Evolutionary conservation across 2,888 invertebrate genomes (phyloP).

Genomic region (Callimorpha dominula): DNA sequence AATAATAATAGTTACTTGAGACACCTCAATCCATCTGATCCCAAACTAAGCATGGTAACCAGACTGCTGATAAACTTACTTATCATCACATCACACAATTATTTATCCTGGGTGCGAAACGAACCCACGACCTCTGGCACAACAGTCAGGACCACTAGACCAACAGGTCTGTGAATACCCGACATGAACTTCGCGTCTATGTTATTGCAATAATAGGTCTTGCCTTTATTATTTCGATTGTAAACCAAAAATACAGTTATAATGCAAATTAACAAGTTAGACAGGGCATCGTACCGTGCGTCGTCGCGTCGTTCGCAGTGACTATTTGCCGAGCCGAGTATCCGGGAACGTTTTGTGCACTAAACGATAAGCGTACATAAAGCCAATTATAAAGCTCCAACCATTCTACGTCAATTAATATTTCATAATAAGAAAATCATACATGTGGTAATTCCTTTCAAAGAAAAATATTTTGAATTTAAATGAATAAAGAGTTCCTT

Average conservation of each 20-base stretch:
- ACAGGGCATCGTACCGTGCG: conserved; percentile 31
- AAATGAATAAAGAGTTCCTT: not conserved
- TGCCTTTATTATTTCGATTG: too few species aligned
- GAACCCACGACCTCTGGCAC: too few species aligned
- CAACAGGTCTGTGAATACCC: not conserved
- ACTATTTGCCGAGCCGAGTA: conserved; percentile 22
- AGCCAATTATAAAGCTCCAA: too few species aligned
- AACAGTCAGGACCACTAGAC: too few species aligned
- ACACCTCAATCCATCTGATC: too few species aligned
- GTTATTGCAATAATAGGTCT: not conserved
- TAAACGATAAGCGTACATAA: conserved; percentile 9
- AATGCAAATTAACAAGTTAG: conserved; percentile 29
- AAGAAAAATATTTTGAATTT: not conserved
- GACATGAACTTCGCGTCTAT: not conserved
- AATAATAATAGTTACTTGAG: too few species aligned
- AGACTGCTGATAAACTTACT: too few species aligned
- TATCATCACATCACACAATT: too few species aligned
- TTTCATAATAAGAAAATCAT: not conserved
- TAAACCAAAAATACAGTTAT: conserved; percentile 15
- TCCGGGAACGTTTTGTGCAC: conserved; percentile 27
- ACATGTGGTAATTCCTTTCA: not conserved
- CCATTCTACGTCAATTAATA: not conserved
- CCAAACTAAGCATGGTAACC: too few species aligned
- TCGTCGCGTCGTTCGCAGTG: conserved; percentile 26
- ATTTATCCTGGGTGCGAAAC: too few species aligned